These are phyloP conservation scores for Neomorphus geoffroyi DNA, from an alignment of 2,797 vertebrate species.

Conservation along the genomic window DNA sequence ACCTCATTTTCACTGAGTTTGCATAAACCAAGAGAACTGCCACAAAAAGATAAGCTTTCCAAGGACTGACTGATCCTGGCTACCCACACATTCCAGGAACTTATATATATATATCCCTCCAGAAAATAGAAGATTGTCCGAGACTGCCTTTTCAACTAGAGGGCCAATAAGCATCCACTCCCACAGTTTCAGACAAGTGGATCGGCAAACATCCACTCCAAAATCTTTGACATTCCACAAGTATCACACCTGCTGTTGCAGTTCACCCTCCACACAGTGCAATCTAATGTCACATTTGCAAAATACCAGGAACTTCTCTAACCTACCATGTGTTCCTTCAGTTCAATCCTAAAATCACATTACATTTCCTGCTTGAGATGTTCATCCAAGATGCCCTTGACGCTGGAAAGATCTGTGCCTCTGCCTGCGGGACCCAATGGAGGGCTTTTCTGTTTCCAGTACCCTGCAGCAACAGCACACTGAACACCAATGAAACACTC, in stretches of 20 bases:
- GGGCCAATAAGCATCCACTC: rapidly evolving
- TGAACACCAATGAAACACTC: neutral
- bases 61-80: neutral
- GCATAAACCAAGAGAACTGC: neutral
- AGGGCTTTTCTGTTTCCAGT: neutral
- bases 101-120: rapidly evolving
- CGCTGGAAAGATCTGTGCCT: neutral
- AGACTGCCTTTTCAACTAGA: neutral
- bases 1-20: neutral
- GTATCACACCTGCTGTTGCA: neutral
- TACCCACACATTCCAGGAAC: neutral
- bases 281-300: neutral
- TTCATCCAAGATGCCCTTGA: neutral
- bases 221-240: neutral
- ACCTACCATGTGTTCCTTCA: neutral
- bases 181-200: neutral
- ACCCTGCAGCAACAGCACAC: neutral
- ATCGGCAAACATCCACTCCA: neutral
- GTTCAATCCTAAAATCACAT: neutral
- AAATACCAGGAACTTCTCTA: neutral
- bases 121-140: neutral
- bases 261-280: rapidly evolving
- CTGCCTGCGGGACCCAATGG: neutral
- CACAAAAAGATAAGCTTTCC: neutral
- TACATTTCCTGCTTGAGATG: neutral